A percentile compares a stretch with the other conserved stretches of the same genome.
Evolutionary conservation across 2,797 vertebrate species (phyloP).

Genomic region (Lepilemur septentrionalis): DNA sequence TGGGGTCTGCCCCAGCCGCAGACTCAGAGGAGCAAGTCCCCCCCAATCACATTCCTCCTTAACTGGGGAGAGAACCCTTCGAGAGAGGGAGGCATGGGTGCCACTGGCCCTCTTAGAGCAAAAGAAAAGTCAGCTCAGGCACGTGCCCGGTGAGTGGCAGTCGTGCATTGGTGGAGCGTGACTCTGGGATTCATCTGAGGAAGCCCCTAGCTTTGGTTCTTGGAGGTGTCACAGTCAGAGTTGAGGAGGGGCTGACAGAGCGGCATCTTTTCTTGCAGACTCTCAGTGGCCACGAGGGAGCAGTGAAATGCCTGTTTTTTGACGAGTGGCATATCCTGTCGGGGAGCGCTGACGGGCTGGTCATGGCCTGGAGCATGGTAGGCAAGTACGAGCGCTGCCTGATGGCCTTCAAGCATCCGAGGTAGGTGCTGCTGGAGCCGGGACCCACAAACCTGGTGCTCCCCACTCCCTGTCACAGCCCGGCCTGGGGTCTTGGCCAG

Average conservation of each 20-base stretch:
- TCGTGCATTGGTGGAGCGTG: neutral
- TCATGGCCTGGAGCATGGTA: slow-evolving; percentile 91
- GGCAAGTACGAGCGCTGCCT: slow-evolving; percentile 85
- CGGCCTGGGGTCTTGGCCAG: neutral
- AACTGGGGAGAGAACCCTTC: neutral
- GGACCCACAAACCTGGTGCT: no score
- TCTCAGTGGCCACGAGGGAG: slow-evolving; percentile 87
- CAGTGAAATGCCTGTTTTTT: slow-evolving; percentile 89
- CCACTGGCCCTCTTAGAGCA: neutral
- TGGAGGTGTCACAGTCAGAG: neutral
- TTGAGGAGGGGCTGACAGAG: neutral
- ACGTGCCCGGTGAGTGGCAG: no score
- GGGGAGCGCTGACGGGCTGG: slow-evolving; percentile 86
- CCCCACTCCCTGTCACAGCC: neutral
- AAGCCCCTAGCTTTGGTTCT: neutral
- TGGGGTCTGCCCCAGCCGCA: neutral
- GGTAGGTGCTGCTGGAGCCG: slow-evolving; percentile 82
- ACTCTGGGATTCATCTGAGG: neutral
- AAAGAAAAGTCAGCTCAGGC: neutral
- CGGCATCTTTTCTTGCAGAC: slow-evolving; percentile 75
- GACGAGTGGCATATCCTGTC: slow-evolving; percentile 92
- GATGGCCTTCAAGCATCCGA: slow-evolving; percentile 89
- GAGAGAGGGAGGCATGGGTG: neutral
- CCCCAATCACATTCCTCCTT: neutral
- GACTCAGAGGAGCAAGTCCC: neutral